Evolutionary conservation across 2,888 invertebrate genomes (phyloP).

Genomic region (Crioceris asparagi): DNA sequence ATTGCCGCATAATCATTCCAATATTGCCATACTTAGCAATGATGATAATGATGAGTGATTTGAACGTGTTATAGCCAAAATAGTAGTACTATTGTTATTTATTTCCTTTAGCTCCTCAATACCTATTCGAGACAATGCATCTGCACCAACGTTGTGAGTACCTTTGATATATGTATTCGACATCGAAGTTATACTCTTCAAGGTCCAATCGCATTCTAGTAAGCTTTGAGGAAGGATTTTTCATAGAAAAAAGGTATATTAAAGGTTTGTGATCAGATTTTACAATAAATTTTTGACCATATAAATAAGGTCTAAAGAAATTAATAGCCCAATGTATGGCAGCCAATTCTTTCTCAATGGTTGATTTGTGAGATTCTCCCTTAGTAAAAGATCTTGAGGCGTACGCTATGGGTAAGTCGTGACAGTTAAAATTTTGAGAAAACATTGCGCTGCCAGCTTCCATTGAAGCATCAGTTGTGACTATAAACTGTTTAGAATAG

Average conservation of each 20-base stretch:
- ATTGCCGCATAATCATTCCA: too few species aligned
- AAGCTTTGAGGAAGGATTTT: too few species aligned
- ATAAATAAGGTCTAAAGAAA: too few species aligned
- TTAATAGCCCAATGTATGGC: background rate
- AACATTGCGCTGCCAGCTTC: too few species aligned
- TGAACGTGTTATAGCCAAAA: slow-evolving; percentile 9
- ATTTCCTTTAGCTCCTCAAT: slow-evolving; percentile 6
- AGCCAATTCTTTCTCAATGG: background rate
- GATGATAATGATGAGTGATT: too few species aligned
- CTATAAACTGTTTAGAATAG: background rate
- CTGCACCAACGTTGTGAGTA: slow-evolving; percentile 4
- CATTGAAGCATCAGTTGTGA: background rate
- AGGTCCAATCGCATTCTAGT: slow-evolving; percentile 12
- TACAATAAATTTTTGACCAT: too few species aligned
- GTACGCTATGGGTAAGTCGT: slow-evolving; percentile 4
- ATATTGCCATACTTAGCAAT: too few species aligned
- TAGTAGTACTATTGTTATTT: background rate
- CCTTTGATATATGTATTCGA: slow-evolving; percentile 5
- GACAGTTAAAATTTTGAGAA: slow-evolving; percentile 4
- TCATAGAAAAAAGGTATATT: too few species aligned
- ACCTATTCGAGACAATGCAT: slow-evolving; percentile 7
- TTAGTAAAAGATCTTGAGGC: background rate
- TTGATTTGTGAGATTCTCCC: background rate
- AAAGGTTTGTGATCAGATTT: too few species aligned
- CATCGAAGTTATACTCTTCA: slow-evolving; percentile 7